Evolutionary conservation across 1,140 invertebrate species (phyloP).

Genomic region (Euura saliciscinereae): DNA sequence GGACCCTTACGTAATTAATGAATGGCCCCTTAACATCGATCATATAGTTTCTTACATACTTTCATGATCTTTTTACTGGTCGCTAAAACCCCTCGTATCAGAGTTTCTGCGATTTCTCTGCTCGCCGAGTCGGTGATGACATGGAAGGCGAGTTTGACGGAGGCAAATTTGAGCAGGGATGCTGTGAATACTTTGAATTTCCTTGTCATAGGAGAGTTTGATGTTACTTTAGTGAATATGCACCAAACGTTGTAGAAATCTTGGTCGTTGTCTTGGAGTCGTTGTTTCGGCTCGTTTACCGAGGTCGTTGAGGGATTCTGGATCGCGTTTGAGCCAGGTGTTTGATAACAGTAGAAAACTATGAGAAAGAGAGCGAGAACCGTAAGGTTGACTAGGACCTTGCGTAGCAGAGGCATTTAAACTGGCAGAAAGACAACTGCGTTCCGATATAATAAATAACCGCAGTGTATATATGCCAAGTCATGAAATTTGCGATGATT

Average conservation of each 20-base stretch:
- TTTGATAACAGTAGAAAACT: slow-evolving; percentile 47
- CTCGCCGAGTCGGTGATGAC: slow-evolving; percentile 73
- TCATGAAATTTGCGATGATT: neutral
- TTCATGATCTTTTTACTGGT: slow-evolving; percentile 55
- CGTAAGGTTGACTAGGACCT: slow-evolving; percentile 42
- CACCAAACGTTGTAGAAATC: slow-evolving; percentile 57
- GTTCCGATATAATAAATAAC: too few relatives aligned
- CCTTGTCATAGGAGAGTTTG: slow-evolving; percentile 63
- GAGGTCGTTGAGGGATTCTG: slow-evolving; percentile 29
- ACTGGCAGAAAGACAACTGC: too few relatives aligned
- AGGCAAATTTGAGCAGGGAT: slow-evolving; percentile 62
- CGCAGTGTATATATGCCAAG: too few relatives aligned
- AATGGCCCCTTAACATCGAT: too few relatives aligned
- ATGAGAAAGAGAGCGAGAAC: slow-evolving; percentile 39
- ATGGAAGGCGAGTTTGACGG: slow-evolving; percentile 67
- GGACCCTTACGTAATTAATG: too few relatives aligned
- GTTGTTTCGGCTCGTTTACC: slow-evolving; percentile 15
- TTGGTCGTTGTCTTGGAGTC: neutral
- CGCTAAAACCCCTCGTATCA: slow-evolving; percentile 57
- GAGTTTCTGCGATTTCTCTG: slow-evolving; percentile 64
- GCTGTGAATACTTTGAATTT: slow-evolving; percentile 67
- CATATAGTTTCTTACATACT: slow-evolving; percentile 34
- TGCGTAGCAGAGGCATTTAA: slow-evolving; percentile 55
- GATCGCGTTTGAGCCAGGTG: slow-evolving; percentile 29
- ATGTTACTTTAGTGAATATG: slow-evolving; percentile 66